phyloP scores from a whole-genome alignment of 2,797 vertebrate species.

The Pangasius djambal region DNA sequence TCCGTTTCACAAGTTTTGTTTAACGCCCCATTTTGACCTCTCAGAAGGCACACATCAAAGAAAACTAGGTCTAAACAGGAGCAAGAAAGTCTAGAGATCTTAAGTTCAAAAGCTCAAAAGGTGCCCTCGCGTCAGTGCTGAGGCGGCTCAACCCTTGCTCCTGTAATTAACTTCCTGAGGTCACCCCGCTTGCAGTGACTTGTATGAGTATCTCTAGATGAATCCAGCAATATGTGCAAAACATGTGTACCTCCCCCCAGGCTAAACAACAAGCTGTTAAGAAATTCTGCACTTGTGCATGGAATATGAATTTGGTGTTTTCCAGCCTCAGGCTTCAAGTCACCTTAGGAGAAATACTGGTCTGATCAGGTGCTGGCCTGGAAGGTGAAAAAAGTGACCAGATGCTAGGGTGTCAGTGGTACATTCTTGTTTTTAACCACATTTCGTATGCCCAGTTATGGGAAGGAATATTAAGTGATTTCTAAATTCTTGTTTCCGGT shows the following conservation, averaged over 20 bases:
- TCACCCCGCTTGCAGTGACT: constrained; percentile 49
- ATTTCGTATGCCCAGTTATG: constrained; percentile 1
- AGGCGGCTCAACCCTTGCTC: constrained; percentile 43
- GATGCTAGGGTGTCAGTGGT: constrained; percentile 54
- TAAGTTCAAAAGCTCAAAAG: constrained; percentile 38
- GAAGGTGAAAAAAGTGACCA: constrained; percentile 28
- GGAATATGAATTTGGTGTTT: constrained; percentile 53
- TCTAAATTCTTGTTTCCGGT: not conserved
- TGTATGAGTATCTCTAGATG: constrained; percentile 40
- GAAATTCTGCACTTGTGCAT: constrained; percentile 49
- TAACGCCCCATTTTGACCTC: not conserved
- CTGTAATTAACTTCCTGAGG: constrained; percentile 53
- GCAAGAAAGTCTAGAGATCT: not conserved
- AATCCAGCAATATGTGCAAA: constrained; percentile 43
- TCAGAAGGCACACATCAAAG: too few relatives aligned
- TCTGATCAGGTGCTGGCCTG: constrained; percentile 45
- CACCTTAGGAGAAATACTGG: constrained; percentile 42
- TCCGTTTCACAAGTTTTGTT: not conserved
- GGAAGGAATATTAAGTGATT: constrained; percentile 38
- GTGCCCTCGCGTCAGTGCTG: constrained; percentile 42
- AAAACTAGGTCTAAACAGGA: constrained; percentile 5
- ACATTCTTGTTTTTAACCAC: constrained; percentile 29
- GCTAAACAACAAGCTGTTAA: constrained; percentile 58
- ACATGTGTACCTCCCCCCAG: constrained; percentile 52
- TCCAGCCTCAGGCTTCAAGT: constrained; percentile 48